Percentiles rank a stretch among this genome's conserved stretches.
Conservation (phyloP, 2,888 invertebrate species). For the Drosophila hawaiiensis region DNA sequence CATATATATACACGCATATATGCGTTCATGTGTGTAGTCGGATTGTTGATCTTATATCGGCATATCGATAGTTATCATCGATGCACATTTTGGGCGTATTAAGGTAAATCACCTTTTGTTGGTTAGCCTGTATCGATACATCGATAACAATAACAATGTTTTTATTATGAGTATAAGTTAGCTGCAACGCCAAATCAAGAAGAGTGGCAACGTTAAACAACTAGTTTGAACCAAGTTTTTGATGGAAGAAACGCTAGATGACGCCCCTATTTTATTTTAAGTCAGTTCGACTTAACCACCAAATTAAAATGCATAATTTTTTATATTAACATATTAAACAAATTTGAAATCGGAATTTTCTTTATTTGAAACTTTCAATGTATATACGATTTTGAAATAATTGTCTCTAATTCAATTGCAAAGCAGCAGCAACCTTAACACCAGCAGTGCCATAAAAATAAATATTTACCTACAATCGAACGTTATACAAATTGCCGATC, state of each 20-base stretch:
- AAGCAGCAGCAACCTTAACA: slow-evolving; percentile 40
- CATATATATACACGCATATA: slow-evolving; percentile 7
- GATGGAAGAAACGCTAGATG: slow-evolving; percentile 1
- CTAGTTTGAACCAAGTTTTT: too few species aligned
- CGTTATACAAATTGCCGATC: slow-evolving; percentile 15
- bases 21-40: slow-evolving; percentile 14
- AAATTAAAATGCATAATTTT: background rate
- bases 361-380: slow-evolving; percentile 47
- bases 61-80: slow-evolving; percentile 31
- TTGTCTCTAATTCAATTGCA: slow-evolving; percentile 32
- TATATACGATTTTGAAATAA: slow-evolving; percentile 19
- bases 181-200: background rate
- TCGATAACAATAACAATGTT: background rate
- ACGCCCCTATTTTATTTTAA: background rate
- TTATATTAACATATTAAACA: too few species aligned
- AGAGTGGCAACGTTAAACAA: slow-evolving; percentile 7
- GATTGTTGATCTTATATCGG: slow-evolving; percentile 57
- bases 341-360: slow-evolving; percentile 16
- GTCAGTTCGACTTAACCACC: background rate
- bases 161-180: background rate
- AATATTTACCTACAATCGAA: slow-evolving; percentile 24
- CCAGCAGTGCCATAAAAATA: slow-evolving; percentile 21
- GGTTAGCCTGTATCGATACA: too few species aligned
- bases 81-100: background rate
- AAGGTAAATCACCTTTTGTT: background rate